Evolutionary conservation across 2,113 vertebrate species (phyloP).

Genomic region (Barnardius zonarius): DNA sequence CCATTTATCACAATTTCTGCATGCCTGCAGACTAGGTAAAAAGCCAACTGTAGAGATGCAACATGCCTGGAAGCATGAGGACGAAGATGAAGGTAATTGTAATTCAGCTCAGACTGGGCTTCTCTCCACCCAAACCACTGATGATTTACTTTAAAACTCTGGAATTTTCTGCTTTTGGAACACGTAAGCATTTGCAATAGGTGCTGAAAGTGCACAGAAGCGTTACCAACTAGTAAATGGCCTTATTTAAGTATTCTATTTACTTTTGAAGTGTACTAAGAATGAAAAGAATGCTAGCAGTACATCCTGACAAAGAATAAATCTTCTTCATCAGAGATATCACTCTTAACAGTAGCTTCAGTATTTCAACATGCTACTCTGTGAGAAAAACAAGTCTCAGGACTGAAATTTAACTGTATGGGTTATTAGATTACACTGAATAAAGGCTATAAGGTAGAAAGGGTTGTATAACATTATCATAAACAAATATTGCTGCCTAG

Average conservation of each 20-base stretch:
- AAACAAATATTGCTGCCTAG: slow-evolving; percentile 66
- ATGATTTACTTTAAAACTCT: not conserved
- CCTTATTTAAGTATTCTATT: not conserved
- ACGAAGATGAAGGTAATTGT: not conserved
- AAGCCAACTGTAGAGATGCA: not conserved
- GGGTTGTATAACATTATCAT: slow-evolving; percentile 31
- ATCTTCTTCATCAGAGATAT: not conserved
- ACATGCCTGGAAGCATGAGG: not conserved
- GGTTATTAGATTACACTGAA: not conserved
- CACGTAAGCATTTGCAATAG: not conserved
- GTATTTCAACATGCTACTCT: not conserved
- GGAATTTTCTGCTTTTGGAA: not conserved
- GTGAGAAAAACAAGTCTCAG: not conserved
- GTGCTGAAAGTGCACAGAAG: not conserved
- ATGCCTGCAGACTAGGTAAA: not conserved
- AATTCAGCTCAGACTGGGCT: not conserved
- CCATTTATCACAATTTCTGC: not conserved
- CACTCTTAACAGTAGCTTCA: not conserved
- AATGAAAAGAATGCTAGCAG: not conserved
- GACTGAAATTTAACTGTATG: not conserved
- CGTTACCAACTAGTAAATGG: not conserved
- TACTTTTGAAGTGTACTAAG: not conserved
- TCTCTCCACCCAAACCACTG: not conserved
- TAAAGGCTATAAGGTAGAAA: slow-evolving; percentile 29
- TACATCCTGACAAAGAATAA: not conserved